Conservation (phyloP, 2,888 invertebrate genomes). For the Arctia plantaginis region DNA sequence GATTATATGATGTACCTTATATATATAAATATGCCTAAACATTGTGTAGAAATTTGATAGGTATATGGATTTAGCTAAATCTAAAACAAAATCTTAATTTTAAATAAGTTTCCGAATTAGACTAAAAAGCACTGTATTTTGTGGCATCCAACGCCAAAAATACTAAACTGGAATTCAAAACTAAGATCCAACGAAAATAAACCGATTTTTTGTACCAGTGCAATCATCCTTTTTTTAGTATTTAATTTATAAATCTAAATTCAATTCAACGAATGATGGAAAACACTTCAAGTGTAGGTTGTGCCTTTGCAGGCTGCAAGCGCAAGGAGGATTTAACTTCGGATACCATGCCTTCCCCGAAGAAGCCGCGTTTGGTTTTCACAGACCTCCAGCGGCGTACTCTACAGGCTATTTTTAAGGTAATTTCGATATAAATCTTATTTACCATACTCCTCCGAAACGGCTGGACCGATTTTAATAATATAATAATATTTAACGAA, state of each 20-base stretch:
- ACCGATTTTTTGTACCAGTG: neutral
- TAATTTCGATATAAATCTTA: conserved; percentile 66
- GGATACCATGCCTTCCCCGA: conserved; percentile 96
- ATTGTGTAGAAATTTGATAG: too few species aligned
- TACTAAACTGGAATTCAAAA: too few species aligned
- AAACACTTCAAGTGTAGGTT: conserved; percentile 32
- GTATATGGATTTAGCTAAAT: too few species aligned
- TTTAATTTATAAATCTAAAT: neutral
- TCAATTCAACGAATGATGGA: conserved; percentile 23
- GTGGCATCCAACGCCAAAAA: too few species aligned
- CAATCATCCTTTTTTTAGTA: neutral
- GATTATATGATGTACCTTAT: too few species aligned
- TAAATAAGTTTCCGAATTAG: neutral
- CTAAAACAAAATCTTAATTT: too few species aligned
- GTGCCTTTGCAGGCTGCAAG: conserved; percentile 92
- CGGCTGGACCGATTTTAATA: too few species aligned
- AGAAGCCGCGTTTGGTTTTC: conserved; percentile 99
- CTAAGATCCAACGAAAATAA: too few species aligned
- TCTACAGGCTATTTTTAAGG: conserved; percentile 99
- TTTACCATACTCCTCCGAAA: too few species aligned
- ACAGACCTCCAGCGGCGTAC: conserved; percentile 99
- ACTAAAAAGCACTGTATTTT: neutral
- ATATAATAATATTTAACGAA: too few species aligned
- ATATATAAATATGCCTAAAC: too few species aligned
- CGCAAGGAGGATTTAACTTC: conserved; percentile 96